Conservation (phyloP, 92 coral and sea anemone genomes). For the Siderastrea siderea region DNA sequence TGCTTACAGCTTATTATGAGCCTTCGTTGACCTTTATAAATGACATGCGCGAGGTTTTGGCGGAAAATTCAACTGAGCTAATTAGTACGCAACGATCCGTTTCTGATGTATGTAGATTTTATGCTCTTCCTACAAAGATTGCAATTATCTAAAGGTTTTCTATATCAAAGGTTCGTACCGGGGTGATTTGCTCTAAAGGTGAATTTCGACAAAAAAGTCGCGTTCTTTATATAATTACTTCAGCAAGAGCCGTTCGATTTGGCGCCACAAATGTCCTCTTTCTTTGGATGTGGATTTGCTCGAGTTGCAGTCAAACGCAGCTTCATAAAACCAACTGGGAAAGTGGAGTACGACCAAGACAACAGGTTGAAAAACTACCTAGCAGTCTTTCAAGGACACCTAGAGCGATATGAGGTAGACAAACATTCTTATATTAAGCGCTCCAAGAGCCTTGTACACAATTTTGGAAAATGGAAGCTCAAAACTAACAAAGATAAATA, state of each 20-base stretch:
- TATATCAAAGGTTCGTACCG: neutral
- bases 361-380: neutral
- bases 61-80: too few relatives aligned
- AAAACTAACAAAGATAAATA: slow-evolving; percentile 1
- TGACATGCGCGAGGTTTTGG: slow-evolving; percentile 24
- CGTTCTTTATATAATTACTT: too few relatives aligned
- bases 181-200: neutral
- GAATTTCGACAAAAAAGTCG: too few relatives aligned
- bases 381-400: neutral
- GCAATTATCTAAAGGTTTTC: neutral
- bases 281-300: too few relatives aligned
- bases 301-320: too few relatives aligned
- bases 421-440: neutral
- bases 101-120: too few relatives aligned
- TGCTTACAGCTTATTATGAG: slow-evolving; percentile 18
- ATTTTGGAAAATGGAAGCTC: slow-evolving; percentile 11
- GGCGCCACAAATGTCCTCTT: too few relatives aligned
- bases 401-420: too few relatives aligned
- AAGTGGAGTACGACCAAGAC: neutral
- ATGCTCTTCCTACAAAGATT: too few relatives aligned
- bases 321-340: neutral
- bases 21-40: slow-evolving; percentile 14
- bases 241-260: too few relatives aligned
- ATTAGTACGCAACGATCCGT: too few relatives aligned
- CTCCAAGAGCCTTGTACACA: neutral